These are phyloP conservation scores for Phoenoteleia sp. DNA, from an alignment of 2,888 invertebrate species.

Conservation along the genomic window DNA sequence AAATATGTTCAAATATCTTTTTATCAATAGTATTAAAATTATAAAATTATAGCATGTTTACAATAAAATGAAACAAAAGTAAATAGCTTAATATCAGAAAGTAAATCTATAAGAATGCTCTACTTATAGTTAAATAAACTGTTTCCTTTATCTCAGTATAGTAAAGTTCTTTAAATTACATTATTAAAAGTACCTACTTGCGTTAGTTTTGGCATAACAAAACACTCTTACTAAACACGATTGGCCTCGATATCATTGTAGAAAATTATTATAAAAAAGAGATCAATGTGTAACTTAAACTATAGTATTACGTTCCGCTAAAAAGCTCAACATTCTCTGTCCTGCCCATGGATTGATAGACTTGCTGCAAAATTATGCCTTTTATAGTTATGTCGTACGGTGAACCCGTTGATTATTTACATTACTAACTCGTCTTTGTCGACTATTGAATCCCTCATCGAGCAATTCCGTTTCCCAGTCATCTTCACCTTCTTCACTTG, in stretches of 20 bases:
- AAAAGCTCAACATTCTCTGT: constrained; percentile 84
- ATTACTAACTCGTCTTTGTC: constrained; percentile 83
- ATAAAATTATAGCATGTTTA: background rate
- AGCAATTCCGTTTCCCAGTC: constrained; percentile 90
- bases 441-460: constrained; percentile 83
- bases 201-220: constrained; percentile 8
- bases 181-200: constrained; percentile 42
- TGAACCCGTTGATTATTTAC: constrained; percentile 71
- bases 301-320: constrained; percentile 77
- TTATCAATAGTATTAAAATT: too few species aligned
- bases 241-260: constrained; percentile 39
- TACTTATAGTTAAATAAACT: too few species aligned
- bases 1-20: too few species aligned
- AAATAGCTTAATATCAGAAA: too few species aligned
- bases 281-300: constrained; percentile 52
- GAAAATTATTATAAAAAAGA: constrained; percentile 51
- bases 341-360: constrained; percentile 84
- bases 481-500: constrained; percentile 89
- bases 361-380: constrained; percentile 82
- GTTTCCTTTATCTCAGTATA: too few species aligned
- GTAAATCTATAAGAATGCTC: too few species aligned
- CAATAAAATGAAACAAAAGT: background rate
- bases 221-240: constrained; percentile 27
- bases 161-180: background rate
- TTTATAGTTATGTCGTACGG: constrained; percentile 76